Conservation (phyloP, 2,888 invertebrate species). For the Allolobophora icterica region DNA sequence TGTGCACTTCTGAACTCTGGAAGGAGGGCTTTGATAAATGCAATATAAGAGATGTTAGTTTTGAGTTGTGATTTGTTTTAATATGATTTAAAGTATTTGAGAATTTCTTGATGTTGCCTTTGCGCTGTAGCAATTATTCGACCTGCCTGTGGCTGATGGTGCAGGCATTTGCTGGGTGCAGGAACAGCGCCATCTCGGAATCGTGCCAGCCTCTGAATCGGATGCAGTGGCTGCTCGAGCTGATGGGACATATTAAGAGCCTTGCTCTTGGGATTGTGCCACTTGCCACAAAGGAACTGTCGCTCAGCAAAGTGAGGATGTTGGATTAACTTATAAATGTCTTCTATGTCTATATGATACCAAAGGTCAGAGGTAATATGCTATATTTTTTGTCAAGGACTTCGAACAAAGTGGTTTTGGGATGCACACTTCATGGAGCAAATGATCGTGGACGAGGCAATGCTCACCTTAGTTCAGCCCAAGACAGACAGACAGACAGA, state of each 20-base stretch:
- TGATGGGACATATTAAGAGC: slow-evolving; percentile 59
- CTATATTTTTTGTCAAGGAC: too few species aligned
- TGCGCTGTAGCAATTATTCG: background rate
- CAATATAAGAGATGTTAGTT: background rate
- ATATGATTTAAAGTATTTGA: background rate
- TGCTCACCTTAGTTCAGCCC: too few species aligned
- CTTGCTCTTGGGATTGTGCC: slow-evolving; percentile 42
- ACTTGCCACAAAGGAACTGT: background rate
- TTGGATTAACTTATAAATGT: background rate
- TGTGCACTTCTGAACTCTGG: too few species aligned
- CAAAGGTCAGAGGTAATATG: too few species aligned
- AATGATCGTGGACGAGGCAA: too few species aligned
- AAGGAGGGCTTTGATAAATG: too few species aligned
- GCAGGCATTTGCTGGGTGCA: slow-evolving; percentile 50
- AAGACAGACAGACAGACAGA: too few species aligned
- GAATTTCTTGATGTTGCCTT: background rate
- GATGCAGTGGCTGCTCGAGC: slow-evolving; percentile 58
- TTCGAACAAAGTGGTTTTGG: too few species aligned
- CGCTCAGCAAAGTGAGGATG: background rate
- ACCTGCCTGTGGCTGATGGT: slow-evolving; percentile 46
- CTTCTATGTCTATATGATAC: background rate
- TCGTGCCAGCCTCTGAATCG: slow-evolving; percentile 48
- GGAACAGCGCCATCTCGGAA: slow-evolving; percentile 41
- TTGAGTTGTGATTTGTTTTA: background rate
- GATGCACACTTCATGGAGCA: too few species aligned